Conservation (phyloP, 2,113 vertebrate species). For the Aleadryas rufinucha region DNA sequence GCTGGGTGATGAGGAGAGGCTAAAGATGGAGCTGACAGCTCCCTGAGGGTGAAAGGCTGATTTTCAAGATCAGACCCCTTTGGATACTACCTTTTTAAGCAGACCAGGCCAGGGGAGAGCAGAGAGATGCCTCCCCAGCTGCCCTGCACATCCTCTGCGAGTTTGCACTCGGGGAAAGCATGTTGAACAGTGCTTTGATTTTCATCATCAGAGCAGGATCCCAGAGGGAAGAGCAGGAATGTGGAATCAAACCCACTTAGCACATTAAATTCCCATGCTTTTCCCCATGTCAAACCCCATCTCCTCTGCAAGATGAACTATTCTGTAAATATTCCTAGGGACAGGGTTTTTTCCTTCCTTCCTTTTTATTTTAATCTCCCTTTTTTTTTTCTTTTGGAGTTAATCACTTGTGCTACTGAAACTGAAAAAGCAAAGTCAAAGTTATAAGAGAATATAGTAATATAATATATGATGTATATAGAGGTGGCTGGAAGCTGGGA, state of each 20-base stretch:
- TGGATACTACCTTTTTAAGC: background rate
- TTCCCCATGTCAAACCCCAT: background rate
- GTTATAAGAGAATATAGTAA: conserved; percentile 61
- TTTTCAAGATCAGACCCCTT: background rate
- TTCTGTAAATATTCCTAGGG: conserved; percentile 17
- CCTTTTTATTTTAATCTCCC: accelerated
- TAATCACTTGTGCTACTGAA: conserved; percentile 23
- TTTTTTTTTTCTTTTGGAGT: background rate
- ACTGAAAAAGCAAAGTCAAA: conserved; percentile 27
- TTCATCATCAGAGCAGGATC: background rate
- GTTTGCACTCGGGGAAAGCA: background rate
- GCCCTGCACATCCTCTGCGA: background rate
- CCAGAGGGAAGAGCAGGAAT: background rate
- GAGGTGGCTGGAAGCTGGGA: background rate
- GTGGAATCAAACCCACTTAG: background rate
- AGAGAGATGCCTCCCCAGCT: background rate
- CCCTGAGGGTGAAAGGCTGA: background rate
- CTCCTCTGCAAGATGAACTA: background rate
- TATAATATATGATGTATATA: conserved; percentile 62
- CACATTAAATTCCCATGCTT: background rate
- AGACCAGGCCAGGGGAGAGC: background rate
- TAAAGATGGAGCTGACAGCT: background rate
- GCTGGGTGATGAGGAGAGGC: background rate
- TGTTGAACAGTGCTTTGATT: background rate
- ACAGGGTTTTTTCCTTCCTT: background rate